phyloP scores from a whole-genome alignment of 1,140 invertebrate genomes.

The Apis dorsata region DNA sequence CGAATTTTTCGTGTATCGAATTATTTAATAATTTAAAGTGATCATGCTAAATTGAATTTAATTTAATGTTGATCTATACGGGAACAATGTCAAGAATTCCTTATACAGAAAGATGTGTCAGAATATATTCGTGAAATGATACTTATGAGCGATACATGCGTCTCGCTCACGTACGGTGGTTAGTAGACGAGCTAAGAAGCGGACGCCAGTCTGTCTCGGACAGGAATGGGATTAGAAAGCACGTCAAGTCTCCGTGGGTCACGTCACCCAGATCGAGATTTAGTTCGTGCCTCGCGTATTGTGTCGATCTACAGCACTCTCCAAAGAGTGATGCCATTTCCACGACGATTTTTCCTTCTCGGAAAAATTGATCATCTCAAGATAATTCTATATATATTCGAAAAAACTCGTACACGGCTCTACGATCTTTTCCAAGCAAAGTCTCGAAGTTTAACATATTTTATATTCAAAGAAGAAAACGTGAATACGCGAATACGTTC shows the following conservation, averaged over 20 bases:
- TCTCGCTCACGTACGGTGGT: background rate
- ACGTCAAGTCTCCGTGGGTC: slow-evolving; percentile 59
- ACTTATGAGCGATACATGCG: background rate
- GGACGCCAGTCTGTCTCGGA: slow-evolving; percentile 60
- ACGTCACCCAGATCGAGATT: slow-evolving; percentile 68
- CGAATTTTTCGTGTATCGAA: too few species aligned
- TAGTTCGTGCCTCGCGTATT: slow-evolving; percentile 24
- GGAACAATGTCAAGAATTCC: background rate
- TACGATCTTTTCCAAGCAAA: background rate
- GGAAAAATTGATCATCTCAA: background rate
- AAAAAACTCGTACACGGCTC: background rate
- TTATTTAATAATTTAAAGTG: background rate
- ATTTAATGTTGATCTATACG: background rate
- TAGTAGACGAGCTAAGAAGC: slow-evolving; percentile 14
- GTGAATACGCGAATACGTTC: background rate
- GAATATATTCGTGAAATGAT: slow-evolving; percentile 2
- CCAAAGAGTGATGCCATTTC: slow-evolving; percentile 28
- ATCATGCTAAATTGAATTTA: background rate
- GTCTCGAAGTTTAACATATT: background rate
- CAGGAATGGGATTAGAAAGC: slow-evolving; percentile 65
- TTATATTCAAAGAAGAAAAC: too few species aligned
- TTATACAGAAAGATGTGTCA: background rate
- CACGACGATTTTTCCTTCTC: slow-evolving; percentile 6
- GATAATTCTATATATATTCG: too few species aligned
- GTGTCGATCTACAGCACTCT: background rate